A percentile compares a stretch with the other conserved stretches of the same genome.
Evolutionary conservation across 2,113 vertebrate genomes (phyloP).

Genomic region (Clarias batrachus): DNA sequence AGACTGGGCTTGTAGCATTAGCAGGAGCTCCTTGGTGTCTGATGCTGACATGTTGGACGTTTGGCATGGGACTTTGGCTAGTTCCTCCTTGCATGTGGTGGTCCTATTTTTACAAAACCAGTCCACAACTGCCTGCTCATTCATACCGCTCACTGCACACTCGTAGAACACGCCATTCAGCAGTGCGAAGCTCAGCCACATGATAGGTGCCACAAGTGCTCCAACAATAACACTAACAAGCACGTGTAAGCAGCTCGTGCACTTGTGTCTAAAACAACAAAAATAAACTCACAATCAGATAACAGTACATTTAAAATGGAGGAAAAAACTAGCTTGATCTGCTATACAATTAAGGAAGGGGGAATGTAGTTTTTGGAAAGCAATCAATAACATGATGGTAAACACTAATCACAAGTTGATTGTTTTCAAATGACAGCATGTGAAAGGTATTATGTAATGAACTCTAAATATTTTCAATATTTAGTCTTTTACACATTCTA

Average conservation of each 20-base stretch:
- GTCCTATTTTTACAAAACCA: conserved; percentile 81
- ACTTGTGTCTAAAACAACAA: conserved; percentile 55
- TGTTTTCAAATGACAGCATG: background rate
- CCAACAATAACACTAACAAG: conserved; percentile 58
- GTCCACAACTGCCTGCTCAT: conserved; percentile 68
- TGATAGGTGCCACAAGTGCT: conserved; percentile 82
- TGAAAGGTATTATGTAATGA: background rate
- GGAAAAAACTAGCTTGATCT: background rate
- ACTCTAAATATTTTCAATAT: no score
- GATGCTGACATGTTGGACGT: conserved; percentile 70
- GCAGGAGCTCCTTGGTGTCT: conserved; percentile 77
- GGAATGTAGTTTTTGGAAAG: background rate
- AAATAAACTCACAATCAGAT: background rate
- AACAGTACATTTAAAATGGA: no score
- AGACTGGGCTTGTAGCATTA: conserved; percentile 87
- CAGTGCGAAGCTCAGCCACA: conserved; percentile 91
- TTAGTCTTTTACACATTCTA: no score
- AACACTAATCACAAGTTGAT: background rate
- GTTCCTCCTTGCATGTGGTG: conserved; percentile 71
- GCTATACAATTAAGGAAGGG: background rate
- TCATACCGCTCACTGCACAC: conserved; percentile 86
- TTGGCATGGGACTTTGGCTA: conserved; percentile 78
- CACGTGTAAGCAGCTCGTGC: conserved; percentile 57
- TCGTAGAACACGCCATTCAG: conserved; percentile 91
- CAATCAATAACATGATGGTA: background rate